Conservation (phyloP, 2,113 vertebrate genomes). For the Paramormyrops kingsleyae region DNA sequence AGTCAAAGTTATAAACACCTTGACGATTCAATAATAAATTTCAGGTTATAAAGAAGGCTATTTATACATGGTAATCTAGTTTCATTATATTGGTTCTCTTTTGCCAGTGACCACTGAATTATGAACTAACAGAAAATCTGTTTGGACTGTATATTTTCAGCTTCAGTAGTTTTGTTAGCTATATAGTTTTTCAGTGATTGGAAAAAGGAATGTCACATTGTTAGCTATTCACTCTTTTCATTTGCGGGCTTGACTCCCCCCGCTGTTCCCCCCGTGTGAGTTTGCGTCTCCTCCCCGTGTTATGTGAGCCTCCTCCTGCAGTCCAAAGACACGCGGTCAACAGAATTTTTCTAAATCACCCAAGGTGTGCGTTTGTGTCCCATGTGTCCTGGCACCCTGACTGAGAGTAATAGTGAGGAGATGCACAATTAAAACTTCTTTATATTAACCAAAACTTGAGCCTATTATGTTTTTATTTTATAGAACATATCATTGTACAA, state of each 20-base stretch:
- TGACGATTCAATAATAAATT: too few species aligned
- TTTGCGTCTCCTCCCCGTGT: background rate
- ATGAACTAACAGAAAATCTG: too few species aligned
- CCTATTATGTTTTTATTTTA: background rate
- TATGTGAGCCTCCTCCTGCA: background rate
- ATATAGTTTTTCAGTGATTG: too few species aligned
- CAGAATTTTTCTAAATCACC: background rate
- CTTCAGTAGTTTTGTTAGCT: too few species aligned
- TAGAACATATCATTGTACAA: background rate
- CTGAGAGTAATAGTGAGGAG: background rate
- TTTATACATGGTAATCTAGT: too few species aligned
- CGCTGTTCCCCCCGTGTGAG: background rate
- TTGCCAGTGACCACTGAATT: too few species aligned
- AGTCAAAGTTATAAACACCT: too few species aligned
- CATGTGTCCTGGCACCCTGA: background rate
- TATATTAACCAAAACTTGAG: background rate
- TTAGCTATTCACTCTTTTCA: background rate
- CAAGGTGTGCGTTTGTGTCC: background rate
- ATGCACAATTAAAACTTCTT: background rate
- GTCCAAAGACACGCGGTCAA: background rate
- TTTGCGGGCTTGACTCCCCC: background rate
- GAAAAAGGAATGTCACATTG: background rate
- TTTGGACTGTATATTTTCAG: too few species aligned
- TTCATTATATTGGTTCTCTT: too few species aligned
- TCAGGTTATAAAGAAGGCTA: too few species aligned